Percentiles rank a stretch among this genome's conserved stretches.
Conservation (phyloP, 2,888 invertebrate genomes). For the Tillus elongatus region DNA sequence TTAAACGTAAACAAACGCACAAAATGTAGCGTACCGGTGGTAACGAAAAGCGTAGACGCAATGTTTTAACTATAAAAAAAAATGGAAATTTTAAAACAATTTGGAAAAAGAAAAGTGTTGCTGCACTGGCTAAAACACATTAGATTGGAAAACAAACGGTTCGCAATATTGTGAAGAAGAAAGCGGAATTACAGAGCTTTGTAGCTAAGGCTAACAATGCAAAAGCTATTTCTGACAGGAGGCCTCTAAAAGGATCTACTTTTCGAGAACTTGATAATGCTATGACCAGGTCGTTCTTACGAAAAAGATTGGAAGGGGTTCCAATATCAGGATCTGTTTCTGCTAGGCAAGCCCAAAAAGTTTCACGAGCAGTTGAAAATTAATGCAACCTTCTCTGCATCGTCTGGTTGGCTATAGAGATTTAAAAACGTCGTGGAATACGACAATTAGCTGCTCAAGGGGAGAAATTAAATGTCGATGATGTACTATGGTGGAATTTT, state of each 20-base stretch:
- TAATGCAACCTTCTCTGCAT: too few relatives aligned
- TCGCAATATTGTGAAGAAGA: slow-evolving; percentile 9
- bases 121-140: slow-evolving; percentile 5
- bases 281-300: slow-evolving; percentile 14
- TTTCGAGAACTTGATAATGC: slow-evolving; percentile 16
- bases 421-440: too few relatives aligned
- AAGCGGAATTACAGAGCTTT: slow-evolving; percentile 11
- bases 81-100: too few relatives aligned
- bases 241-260: slow-evolving; percentile 16
- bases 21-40: too few relatives aligned
- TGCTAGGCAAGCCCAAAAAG: slow-evolving; percentile 21
- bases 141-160: slow-evolving; percentile 10
- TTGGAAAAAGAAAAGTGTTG: slow-evolving; percentile 10
- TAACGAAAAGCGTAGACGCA: too few relatives aligned
- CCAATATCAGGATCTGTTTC: slow-evolving; percentile 22
- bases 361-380: slow-evolving; percentile 11
- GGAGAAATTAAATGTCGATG: too few relatives aligned
- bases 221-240: slow-evolving; percentile 13
- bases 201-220: too few relatives aligned
- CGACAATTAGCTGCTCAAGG: too few relatives aligned
- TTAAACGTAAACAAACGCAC: too few relatives aligned
- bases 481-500: too few relatives aligned
- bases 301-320: slow-evolving; percentile 17
- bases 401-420: too few relatives aligned
- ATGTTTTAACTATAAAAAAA: too few relatives aligned